phyloP scores from a whole-genome alignment of 1,140 invertebrate genomes.

The Heliconius nattereri region DNA sequence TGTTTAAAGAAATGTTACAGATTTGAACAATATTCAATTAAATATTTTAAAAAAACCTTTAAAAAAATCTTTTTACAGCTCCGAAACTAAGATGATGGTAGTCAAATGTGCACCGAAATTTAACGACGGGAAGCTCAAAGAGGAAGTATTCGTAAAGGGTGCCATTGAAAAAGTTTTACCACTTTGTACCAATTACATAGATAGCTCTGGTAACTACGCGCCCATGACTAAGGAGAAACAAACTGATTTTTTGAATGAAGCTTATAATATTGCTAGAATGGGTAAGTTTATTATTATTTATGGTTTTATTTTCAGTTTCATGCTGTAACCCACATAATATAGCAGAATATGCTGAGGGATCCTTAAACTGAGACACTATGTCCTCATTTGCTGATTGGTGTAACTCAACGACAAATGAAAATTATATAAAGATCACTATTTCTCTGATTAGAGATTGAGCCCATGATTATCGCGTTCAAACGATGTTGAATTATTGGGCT shows the following conservation, averaged over 20 bases:
- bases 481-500: too few relatives aligned
- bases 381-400: too few relatives aligned
- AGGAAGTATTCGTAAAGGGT: constrained; percentile 97
- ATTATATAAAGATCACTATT: too few relatives aligned
- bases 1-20: too few relatives aligned
- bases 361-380: too few relatives aligned
- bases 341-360: too few relatives aligned
- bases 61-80: constrained; percentile 79
- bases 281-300: constrained; percentile 68
- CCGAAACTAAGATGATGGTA: constrained; percentile 99
- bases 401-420: too few relatives aligned
- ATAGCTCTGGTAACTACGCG: constrained; percentile 86
- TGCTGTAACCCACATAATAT: too few relatives aligned
- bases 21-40: too few relatives aligned
- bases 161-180: constrained; percentile 95
- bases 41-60: too few relatives aligned
- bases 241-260: constrained; percentile 89
- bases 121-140: constrained; percentile 84
- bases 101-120: constrained; percentile 94
- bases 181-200: constrained; percentile 92
- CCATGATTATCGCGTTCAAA: too few relatives aligned
- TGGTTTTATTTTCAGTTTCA: not conserved
- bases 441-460: too few relatives aligned
- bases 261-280: constrained; percentile 91
- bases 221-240: constrained; percentile 90